These are phyloP conservation scores for Labia minor DNA, from an alignment of 2,888 invertebrate species.

Conservation along the genomic window DNA sequence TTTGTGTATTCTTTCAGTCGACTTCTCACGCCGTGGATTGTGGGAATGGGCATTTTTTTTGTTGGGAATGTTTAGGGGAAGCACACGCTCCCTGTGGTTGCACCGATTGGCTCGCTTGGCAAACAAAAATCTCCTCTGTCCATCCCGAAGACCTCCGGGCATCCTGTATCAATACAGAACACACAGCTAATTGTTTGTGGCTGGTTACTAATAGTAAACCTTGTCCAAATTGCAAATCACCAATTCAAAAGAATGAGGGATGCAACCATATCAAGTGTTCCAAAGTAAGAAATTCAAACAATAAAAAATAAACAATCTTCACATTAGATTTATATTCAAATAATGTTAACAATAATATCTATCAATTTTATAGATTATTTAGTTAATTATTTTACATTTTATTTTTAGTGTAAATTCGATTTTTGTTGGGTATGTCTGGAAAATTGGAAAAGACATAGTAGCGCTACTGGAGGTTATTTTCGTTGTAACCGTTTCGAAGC, in stretches of 20 bases:
- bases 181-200: conserved; percentile 55
- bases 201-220: conserved; percentile 58
- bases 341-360: too few species aligned
- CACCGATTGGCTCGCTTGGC: conserved; percentile 51
- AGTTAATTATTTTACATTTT: conserved; percentile 21
- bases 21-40: conserved; percentile 55
- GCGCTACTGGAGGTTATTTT: conserved; percentile 58
- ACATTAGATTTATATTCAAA: too few species aligned
- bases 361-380: background rate
- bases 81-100: conserved; percentile 58
- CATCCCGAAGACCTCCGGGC: conserved; percentile 49
- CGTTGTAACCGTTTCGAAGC: conserved; percentile 53
- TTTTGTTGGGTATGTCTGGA: conserved; percentile 64
- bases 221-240: conserved; percentile 58
- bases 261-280: conserved; percentile 65
- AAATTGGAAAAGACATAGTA: conserved; percentile 58
- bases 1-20: too few species aligned
- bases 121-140: conserved; percentile 49
- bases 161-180: conserved; percentile 44
- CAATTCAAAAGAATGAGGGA: conserved; percentile 60
- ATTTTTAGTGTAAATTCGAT: conserved; percentile 54
- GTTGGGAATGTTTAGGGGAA: conserved; percentile 51
- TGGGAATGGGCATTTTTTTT: conserved; percentile 58
- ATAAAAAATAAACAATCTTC: background rate
- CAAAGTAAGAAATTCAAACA: conserved; percentile 43